Percentiles rank a stretch among this genome's conserved stretches.
phyloP scores from a whole-genome alignment of 2,113 vertebrate genomes.

The Miniopterus natalensis region DNA sequence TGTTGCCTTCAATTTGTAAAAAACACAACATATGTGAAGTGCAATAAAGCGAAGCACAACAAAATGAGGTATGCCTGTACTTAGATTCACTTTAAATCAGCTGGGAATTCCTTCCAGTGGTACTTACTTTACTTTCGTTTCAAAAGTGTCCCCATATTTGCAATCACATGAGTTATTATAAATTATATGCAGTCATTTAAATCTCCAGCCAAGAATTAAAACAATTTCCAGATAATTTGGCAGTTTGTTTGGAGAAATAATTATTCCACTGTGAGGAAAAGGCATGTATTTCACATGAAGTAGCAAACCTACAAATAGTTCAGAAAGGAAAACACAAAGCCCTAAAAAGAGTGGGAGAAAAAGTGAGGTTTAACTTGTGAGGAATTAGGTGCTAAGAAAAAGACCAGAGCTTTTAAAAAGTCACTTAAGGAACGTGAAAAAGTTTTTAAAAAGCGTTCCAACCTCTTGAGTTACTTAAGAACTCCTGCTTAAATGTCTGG shows the following conservation, averaged over 20 bases:
- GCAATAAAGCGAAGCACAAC: background rate
- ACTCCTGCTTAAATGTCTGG: conserved; percentile 61
- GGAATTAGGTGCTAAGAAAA: background rate
- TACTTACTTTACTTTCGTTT: background rate
- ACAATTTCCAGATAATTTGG: conserved; percentile 67
- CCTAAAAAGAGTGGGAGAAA: conserved; percentile 47
- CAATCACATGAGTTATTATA: conserved; percentile 61
- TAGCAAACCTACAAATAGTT: conserved; percentile 48
- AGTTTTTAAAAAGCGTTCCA: background rate
- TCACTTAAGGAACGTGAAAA: background rate
- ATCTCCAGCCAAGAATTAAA: conserved; percentile 63
- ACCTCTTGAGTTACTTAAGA: conserved; percentile 31
- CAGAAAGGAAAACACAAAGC: background rate
- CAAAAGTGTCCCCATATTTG: conserved; percentile 70
- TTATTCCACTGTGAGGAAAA: conserved; percentile 66
- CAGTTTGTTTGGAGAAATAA: conserved; percentile 60
- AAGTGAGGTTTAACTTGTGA: conserved; percentile 47
- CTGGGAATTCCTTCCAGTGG: conserved; percentile 73
- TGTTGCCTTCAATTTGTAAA: background rate
- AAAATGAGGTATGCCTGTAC: background rate
- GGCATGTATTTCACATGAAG: background rate
- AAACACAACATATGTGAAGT: background rate
- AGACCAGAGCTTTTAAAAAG: background rate
- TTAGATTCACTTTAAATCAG: conserved; percentile 70
- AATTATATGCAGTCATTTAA: conserved; percentile 72